Conservation (phyloP, 2,888 invertebrate species). For the Aporophyla lueneburgensis region DNA sequence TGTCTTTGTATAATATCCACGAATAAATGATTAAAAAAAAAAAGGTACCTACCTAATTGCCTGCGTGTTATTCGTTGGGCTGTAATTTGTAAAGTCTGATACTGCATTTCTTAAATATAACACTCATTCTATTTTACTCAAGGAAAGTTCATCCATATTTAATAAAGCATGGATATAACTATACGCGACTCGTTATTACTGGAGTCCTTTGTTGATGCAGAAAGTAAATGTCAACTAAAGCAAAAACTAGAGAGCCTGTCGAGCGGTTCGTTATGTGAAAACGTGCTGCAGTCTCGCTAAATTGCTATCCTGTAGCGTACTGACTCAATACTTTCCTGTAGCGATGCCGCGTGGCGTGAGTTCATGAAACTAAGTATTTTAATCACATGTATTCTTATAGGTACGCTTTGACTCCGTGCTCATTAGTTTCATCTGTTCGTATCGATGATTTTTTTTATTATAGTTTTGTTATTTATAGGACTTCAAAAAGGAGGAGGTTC, state of each 20-base stretch:
- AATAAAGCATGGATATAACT: conserved; percentile 10
- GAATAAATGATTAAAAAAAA: no score
- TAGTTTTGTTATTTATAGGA: not conserved
- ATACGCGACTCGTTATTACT: conserved; percentile 53
- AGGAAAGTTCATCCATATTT: conserved; percentile 26
- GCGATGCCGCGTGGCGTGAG: conserved; percentile 10
- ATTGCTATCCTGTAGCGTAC: conserved; percentile 57
- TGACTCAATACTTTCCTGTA: conserved; percentile 16
- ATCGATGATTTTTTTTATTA: not conserved
- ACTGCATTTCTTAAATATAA: not conserved
- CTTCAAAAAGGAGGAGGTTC: no score
- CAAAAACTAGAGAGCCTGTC: conserved; percentile 55
- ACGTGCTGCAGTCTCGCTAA: conserved; percentile 52
- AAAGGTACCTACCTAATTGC: no score
- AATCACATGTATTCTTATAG: not conserved
- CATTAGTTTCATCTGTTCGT: conserved; percentile 7
- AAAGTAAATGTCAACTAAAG: conserved; percentile 63
- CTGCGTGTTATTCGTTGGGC: not conserved
- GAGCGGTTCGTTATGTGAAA: conserved; percentile 61
- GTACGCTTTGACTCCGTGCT: not conserved
- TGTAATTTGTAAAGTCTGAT: not conserved
- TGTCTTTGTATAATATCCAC: no score
- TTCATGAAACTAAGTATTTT: conserved; percentile 36
- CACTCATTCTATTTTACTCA: not conserved
- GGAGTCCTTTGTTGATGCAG: conserved; percentile 57